Percentiles rank a stretch among this genome's conserved stretches.
These are phyloP conservation scores for Ceyx margarethae DNA, from an alignment of 2,113 vertebrate species.

Conservation along the genomic window DNA sequence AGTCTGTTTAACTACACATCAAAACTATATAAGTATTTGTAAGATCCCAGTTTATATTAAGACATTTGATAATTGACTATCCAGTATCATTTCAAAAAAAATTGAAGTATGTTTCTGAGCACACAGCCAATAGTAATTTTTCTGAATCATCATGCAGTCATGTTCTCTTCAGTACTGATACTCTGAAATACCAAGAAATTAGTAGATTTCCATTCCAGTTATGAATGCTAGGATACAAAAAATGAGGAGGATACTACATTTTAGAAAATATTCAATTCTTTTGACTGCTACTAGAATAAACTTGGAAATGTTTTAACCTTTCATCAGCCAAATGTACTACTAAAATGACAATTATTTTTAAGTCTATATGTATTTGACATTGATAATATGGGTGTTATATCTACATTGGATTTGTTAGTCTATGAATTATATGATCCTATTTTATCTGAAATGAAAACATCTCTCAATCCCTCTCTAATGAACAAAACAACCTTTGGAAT, in stretches of 20 bases:
- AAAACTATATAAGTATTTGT: not conserved
- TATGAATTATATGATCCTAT: not conserved
- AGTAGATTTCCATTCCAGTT: not conserved
- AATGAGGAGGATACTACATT: not conserved
- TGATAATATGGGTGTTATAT: not conserved
- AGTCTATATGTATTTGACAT: not conserved
- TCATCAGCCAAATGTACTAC: not conserved
- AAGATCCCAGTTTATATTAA: not conserved
- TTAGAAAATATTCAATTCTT: not conserved
- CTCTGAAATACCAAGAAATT: not conserved
- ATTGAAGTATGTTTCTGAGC: not conserved
- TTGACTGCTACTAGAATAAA: not conserved
- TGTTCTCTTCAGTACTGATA: not conserved
- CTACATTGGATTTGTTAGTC: not conserved
- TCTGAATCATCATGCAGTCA: not conserved
- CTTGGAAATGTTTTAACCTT: not conserved
- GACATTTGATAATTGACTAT: not conserved
- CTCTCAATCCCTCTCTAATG: not conserved
- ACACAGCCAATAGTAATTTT: not conserved
- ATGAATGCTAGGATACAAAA: not conserved
- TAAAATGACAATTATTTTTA: not conserved
- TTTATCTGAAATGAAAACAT: not conserved
- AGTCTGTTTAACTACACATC: not conserved
- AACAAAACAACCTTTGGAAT: not conserved
- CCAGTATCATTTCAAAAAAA: not conserved